phyloP scores from a whole-genome alignment of 1,140 invertebrate species.

The Portunus trituberculatus region DNA sequence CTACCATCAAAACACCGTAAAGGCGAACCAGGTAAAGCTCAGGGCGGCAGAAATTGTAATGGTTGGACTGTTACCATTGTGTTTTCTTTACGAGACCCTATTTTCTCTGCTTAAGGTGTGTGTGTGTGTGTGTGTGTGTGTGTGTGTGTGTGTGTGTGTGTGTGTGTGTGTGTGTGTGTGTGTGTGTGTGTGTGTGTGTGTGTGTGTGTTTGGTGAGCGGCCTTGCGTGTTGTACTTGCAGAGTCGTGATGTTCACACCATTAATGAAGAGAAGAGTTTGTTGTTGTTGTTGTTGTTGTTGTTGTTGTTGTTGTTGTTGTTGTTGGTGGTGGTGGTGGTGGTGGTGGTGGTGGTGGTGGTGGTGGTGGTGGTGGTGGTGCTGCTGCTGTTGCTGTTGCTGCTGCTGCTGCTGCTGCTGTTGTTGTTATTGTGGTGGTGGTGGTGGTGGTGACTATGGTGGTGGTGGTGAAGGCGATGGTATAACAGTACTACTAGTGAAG shows the following conservation, averaged over 20 bases:
- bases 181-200: conserved; percentile 12
- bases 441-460: background rate
- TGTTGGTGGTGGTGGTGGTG: conserved; percentile 24
- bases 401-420: background rate
- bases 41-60: no score
- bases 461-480: background rate
- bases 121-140: no score
- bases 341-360: conserved; percentile 26
- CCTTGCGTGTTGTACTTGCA: no score
- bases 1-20: background rate
- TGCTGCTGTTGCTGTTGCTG: background rate
- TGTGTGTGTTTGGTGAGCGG: background rate
- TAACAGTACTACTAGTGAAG: background rate
- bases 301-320: background rate
- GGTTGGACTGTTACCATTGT: no score
- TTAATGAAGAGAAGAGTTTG: background rate
- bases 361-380: conserved; percentile 2
- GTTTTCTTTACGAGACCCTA: no score
- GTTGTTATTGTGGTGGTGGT: background rate
- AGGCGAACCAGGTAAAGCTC: background rate
- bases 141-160: background rate
- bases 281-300: background rate
- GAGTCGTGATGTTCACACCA: background rate
- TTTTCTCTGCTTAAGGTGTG: no score
- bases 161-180: conserved; percentile 17